Percentiles rank a stretch among this genome's conserved stretches.
Conservation (phyloP, 2,888 invertebrate species). For the Drosophila maculinotata region DNA sequence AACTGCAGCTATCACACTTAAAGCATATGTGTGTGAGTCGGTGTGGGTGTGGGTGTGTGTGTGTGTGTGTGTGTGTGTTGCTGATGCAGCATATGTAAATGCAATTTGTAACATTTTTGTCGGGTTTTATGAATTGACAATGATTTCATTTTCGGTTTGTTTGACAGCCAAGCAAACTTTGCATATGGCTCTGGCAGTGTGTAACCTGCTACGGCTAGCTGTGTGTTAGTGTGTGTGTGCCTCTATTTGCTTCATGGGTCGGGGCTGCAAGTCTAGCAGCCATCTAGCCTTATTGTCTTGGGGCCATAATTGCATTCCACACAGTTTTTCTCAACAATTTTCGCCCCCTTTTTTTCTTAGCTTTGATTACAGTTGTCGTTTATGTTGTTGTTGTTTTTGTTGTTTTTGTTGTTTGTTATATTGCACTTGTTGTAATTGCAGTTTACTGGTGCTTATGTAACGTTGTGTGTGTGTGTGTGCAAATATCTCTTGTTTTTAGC, state of each 20-base stretch:
- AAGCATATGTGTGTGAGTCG: constrained; percentile 17
- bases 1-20: constrained; percentile 34
- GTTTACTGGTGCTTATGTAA: constrained; percentile 45
- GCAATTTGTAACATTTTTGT: constrained; percentile 76
- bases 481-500: constrained; percentile 60
- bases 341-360: constrained; percentile 38
- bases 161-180: constrained; percentile 60
- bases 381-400: constrained; percentile 31
- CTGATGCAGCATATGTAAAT: constrained; percentile 72
- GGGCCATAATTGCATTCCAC: constrained; percentile 74
- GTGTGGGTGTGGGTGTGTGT: constrained; percentile 9
- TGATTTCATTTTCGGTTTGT: constrained; percentile 78
- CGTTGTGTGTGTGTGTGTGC: constrained; percentile 16
- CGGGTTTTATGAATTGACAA: constrained; percentile 78
- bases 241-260: constrained; percentile 56
- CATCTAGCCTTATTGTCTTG: constrained; percentile 38
- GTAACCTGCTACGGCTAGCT: constrained; percentile 58
- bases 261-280: not conserved
- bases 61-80: constrained; percentile 17
- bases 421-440: constrained; percentile 76
- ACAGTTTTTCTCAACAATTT: constrained; percentile 51
- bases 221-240: constrained; percentile 35
- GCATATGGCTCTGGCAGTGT: constrained; percentile 34
- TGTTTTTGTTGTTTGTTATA: constrained; percentile 35
- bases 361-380: constrained; percentile 66